These are phyloP conservation scores for Pogona vitticeps DNA, from an alignment of 2,113 vertebrate genomes.

Conservation along the genomic window DNA sequence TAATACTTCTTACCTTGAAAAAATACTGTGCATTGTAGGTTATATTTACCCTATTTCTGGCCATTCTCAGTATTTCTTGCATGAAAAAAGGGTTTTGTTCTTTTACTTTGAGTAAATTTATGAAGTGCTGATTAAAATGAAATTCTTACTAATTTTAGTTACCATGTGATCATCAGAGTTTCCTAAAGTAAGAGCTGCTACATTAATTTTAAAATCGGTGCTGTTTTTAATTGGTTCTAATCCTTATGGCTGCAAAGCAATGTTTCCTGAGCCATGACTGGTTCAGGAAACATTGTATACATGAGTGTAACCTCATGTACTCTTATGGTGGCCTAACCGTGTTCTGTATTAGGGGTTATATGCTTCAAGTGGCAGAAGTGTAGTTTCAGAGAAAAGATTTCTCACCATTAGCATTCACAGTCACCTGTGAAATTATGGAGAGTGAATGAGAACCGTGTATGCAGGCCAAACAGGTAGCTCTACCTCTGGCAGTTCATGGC, in stretches of 20 bases:
- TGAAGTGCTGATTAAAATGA: slow-evolving; percentile 33
- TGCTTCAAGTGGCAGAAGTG: not conserved
- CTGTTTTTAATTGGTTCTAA: not conserved
- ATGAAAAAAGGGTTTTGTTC: slow-evolving; percentile 6
- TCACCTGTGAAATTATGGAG: not conserved
- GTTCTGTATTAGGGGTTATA: not conserved
- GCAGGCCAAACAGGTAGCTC: not conserved
- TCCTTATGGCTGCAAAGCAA: not conserved
- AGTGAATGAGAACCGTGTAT: not conserved
- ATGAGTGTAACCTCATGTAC: not conserved
- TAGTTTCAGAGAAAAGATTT: not conserved
- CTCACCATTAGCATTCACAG: not conserved
- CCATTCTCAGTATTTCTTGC: slow-evolving; percentile 2
- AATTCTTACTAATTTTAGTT: slow-evolving; percentile 7
- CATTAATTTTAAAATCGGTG: not conserved
- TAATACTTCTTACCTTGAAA: no score
- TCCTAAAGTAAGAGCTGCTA: slow-evolving; percentile 12
- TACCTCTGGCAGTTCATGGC: not conserved
- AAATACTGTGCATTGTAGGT: not conserved
- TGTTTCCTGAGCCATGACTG: not conserved
- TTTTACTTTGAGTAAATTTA: slow-evolving; percentile 32
- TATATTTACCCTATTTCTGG: slow-evolving; percentile 20
- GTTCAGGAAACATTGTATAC: no score
- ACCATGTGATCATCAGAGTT: not conserved
- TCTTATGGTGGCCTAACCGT: not conserved